Base-by-base conservation (phyloP, 2,113 vertebrate genomes). In the Cinclus cinclus region DNA sequence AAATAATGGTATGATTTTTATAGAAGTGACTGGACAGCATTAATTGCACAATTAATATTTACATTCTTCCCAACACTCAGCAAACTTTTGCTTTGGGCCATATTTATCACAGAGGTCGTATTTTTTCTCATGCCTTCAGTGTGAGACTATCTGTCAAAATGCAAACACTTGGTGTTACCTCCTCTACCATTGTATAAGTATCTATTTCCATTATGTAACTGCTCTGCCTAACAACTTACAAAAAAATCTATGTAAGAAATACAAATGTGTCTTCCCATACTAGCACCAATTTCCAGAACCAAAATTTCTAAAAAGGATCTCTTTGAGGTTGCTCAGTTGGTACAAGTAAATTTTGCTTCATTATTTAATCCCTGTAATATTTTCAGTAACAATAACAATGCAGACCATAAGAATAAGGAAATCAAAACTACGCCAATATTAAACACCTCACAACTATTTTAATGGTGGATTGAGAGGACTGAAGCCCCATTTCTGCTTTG, bases 31-130 rank as follows among this genome's bases (percentile, higher is more conserved):
- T 83, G 91, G 97, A 71, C 37, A 92, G 85, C 89, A 87, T 94
- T 95, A 96, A 96, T 89, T 94, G 94, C 77, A 91, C 55, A 91
- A 91, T 82, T 92, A 96, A 94, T 97, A 97, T 96, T 95, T 97
- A 96, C 93, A 85, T 95, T 89, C 78, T 91, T 91, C 30, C 13
- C 41, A 84, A 60, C 74, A 68, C 65, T 88, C 75, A 89, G 76
- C 56, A 95, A 95, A 83, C 35, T 77, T 90, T 25, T 84, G 47
- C 69, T 86, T 81, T 28, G 58, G 73, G 42, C 71, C 75, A 86
- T 75, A 95, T 83, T 44, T 76, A 96, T 92, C 73, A 85, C 11
- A 60, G 56, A 63, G 27, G 37, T 79, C 12, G 10, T 9, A 52
- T 47, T 59, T 96, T 92, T 85, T 64, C 44, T 71, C 16, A 39